Conservation (phyloP, 1,140 invertebrate genomes). For the Wasmannia auropunctata region DNA sequence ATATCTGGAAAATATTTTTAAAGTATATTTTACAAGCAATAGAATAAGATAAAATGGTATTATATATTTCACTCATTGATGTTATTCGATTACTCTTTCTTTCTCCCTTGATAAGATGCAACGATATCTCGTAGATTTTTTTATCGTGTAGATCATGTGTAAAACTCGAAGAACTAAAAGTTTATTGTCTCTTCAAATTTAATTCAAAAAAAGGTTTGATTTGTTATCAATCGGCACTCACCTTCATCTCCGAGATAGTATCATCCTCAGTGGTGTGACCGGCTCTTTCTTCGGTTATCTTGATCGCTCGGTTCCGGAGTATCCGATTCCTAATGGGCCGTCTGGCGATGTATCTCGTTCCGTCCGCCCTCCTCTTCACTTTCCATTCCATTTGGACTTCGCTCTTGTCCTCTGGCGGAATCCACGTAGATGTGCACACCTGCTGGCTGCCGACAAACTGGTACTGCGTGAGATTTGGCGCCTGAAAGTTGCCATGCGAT, state of each 20-base stretch:
- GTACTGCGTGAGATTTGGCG: conserved; percentile 87
- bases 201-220: neutral
- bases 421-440: conserved; percentile 80
- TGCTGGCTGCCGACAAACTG: conserved; percentile 87
- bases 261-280: conserved; percentile 94
- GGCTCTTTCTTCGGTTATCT: conserved; percentile 89
- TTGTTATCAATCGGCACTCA: conserved; percentile 64
- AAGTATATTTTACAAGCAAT: too few relatives aligned
- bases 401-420: conserved; percentile 78
- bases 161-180: neutral
- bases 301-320: conserved; percentile 89
- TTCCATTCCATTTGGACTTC: conserved; percentile 91
- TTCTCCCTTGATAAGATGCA: neutral
- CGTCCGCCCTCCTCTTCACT: conserved; percentile 92
- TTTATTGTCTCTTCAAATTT: neutral
- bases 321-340: conserved; percentile 89
- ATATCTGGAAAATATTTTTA: too few relatives aligned
- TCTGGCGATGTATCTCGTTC: conserved; percentile 92
- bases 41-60: too few relatives aligned
- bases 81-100: neutral
- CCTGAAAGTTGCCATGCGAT: conserved; percentile 83
- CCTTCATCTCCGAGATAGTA: conserved; percentile 92
- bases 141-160: neutral
- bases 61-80: too few relatives aligned
- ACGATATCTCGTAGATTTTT: neutral